These are phyloP conservation scores for Catalaphyllia jardinei DNA, from an alignment of 64 coral and sea anemone genomes.

Conservation along the genomic window DNA sequence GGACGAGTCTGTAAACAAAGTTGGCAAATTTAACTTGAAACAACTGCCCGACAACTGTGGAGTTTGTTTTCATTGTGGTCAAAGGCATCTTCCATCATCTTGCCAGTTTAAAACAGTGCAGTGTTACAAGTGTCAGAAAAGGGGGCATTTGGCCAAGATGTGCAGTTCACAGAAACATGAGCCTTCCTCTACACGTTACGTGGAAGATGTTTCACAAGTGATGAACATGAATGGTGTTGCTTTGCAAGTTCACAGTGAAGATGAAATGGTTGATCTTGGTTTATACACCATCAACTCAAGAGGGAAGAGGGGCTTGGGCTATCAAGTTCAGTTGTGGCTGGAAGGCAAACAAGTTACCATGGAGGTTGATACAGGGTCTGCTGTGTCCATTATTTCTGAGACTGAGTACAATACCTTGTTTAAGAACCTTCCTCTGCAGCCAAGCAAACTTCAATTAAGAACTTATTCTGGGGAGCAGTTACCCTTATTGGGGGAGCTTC, in stretches of 20 bases:
- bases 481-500: no score
- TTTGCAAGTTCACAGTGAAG: not conserved
- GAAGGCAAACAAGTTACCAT: constrained; percentile 1
- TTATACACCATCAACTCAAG: not conserved
- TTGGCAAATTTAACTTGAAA: not conserved
- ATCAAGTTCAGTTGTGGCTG: not conserved
- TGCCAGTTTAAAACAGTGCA: not conserved
- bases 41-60: not conserved
- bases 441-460: no score
- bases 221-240: not conserved
- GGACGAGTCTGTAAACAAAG: no score
- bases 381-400: no score
- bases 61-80: not conserved
- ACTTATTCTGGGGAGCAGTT: no score
- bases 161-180: not conserved
- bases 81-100: not conserved
- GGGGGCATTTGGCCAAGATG: no score
- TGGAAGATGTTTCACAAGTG: not conserved
- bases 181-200: not conserved
- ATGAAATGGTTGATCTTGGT: not conserved
- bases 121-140: not conserved
- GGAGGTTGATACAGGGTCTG: not conserved
- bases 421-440: no score
- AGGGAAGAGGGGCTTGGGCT: not conserved
- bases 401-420: no score